Evolutionary conservation across 2,797 vertebrate genomes (phyloP), one percentile per base, ranked within the genome.

Genomic region (Chanos chanos): DNA sequence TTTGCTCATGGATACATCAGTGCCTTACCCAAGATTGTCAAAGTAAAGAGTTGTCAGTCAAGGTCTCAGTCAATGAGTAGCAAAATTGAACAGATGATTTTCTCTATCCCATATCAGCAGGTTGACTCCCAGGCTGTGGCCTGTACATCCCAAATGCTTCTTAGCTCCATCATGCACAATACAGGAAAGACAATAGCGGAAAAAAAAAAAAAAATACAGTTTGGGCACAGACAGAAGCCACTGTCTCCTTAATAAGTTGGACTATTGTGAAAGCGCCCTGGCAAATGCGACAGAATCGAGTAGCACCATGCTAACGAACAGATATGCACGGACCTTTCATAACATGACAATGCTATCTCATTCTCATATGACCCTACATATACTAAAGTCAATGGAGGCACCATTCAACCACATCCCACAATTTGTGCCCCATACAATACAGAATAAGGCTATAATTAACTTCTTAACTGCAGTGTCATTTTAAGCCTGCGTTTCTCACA

Each of bases 331-430:
- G 24, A 52, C 19, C 19, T 55, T 62, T 57, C n/a, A n/a, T 34
- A 49, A 30, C 21, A 59, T 4, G 30, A 66, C 24, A 71, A 71
- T 59, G 48, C 58, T 64, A 70, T 70, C 64, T 56, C 45, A 47
- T 48, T 56, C 44, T 37, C 16, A 28, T 34, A 61, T 51, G 67
- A 64, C 59, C 53, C 37, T 52, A 28, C 4, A 21, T 37, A 49
- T 61, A 16, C 28, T 37, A 36, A 43, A 61, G 5, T 37, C 27
- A 57, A 30, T n/a, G 18, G 60, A 40, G 41, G 54, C 21, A 13
- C 9, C 21, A 60, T 68, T 61, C 52, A 56, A 33, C 27, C 9
- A 27, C 30, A 48, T 15, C n/a, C n/a, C n/a, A n/a, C n/a, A n/a
- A n/a, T n/a, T n/a, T n/a, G n/a, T n/a, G n/a, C n/a, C n/a, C n/a